phyloP scores from a whole-genome alignment of 1,140 invertebrate genomes.

The Micrasema longulum region DNA sequence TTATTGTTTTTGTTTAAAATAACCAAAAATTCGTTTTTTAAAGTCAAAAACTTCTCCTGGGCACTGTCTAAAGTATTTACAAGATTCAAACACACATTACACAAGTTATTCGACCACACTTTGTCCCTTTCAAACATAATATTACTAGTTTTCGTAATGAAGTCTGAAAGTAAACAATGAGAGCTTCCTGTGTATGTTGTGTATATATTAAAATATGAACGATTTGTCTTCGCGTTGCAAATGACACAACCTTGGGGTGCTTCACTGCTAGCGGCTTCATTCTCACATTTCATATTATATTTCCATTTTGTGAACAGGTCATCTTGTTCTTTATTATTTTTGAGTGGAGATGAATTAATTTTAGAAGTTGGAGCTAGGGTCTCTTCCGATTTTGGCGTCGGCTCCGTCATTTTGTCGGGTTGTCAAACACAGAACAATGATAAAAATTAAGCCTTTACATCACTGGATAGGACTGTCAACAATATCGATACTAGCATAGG shows the following conservation, averaged over 20 bases:
- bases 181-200: conserved; percentile 38
- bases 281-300: neutral
- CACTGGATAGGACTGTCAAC: neutral
- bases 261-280: neutral
- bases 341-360: conserved; percentile 15
- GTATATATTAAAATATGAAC: conserved; percentile 32
- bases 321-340: conserved; percentile 12
- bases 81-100: conserved; percentile 28
- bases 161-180: conserved; percentile 35
- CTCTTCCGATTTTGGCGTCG: conserved; percentile 29
- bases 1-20: conserved; percentile 41
- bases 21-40: conserved; percentile 46
- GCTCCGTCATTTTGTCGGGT: conserved; percentile 44
- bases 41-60: conserved; percentile 39
- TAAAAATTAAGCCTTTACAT: conserved; percentile 17
- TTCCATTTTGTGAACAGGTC: neutral
- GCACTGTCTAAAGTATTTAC: conserved; percentile 34
- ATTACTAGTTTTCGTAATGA: conserved; percentile 41
- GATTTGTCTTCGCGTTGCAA: conserved; percentile 7
- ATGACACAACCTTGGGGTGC: conserved; percentile 14
- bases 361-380: conserved; percentile 19
- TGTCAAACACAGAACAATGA: conserved; percentile 34
- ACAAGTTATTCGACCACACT: conserved; percentile 41
- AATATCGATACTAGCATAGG: neutral
- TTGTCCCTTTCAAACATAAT: conserved; percentile 45